These are phyloP conservation scores for Tamandua tetradactyla DNA, from an alignment of 2,797 vertebrate genomes.

Conservation along the genomic window DNA sequence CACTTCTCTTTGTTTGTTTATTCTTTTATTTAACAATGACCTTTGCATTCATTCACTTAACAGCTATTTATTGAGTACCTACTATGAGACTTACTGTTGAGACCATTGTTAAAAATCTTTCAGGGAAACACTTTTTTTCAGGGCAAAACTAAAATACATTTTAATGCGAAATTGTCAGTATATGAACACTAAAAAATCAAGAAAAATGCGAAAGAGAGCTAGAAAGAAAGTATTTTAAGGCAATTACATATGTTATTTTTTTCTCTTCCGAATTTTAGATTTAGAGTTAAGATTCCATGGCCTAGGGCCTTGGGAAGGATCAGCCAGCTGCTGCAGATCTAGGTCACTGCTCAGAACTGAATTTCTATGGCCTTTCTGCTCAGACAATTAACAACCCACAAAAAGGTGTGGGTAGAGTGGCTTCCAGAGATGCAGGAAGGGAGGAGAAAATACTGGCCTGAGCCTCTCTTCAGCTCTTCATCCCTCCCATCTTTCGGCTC, in stretches of 20 bases:
- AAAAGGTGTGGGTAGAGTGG: too few species aligned
- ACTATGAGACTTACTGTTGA: not conserved
- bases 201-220: not conserved
- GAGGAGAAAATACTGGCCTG: accelerated
- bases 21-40: not conserved
- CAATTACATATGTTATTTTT: not conserved
- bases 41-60: not conserved
- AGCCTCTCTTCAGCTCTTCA: not conserved
- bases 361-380: not conserved
- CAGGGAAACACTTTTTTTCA: not conserved
- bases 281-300: not conserved
- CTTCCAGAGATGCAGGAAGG: not conserved
- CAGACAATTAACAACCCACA: accelerated
- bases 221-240: not conserved
- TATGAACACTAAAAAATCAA: not conserved
- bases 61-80: too few species aligned
- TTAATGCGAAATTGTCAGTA: not conserved
- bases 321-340: not conserved
- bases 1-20: not conserved
- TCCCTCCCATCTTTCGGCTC: too few species aligned
- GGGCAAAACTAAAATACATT: not conserved
- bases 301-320: not conserved
- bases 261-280: not conserved
- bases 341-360: not conserved
- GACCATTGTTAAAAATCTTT: not conserved